Evolutionary conservation across 2,113 vertebrate genomes (phyloP).

Genomic region (Gymnobelideus leadbeateri): DNA sequence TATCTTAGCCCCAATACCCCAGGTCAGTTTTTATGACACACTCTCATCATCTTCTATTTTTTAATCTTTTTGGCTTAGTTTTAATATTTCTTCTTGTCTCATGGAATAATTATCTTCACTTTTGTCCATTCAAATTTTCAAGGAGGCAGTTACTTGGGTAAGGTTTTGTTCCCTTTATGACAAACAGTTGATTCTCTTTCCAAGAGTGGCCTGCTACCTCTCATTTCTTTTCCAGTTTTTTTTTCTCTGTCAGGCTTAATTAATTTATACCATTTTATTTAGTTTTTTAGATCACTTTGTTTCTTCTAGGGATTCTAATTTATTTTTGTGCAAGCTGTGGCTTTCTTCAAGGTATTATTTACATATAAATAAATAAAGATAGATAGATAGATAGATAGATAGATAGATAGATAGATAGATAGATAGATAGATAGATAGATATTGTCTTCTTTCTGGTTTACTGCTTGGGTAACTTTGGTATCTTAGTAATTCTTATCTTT

Average conservation of each 20-base stretch:
- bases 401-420: no score
- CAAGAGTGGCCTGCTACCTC: fast-evolving
- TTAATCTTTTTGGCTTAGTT: no score
- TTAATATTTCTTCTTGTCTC: no score
- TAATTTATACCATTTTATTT: not conserved
- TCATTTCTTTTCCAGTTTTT: not conserved
- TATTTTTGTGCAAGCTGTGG: not conserved
- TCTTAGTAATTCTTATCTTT: not conserved
- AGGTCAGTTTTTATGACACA: no score
- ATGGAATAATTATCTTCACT: no score
- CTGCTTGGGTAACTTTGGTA: not conserved
- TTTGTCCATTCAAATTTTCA: no score
- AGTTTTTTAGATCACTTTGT: not conserved
- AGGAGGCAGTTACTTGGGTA: no score
- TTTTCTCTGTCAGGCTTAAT: not conserved
- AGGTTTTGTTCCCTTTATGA: not conserved
- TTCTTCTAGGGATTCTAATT: not conserved
- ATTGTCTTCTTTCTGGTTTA: not conserved
- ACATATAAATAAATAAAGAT: no score
- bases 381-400: no score
- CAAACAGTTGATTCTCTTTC: not conserved
- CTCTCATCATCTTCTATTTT: no score
- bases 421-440: no score
- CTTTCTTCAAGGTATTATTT: not conserved
- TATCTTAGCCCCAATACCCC: no score